A percentile compares a stretch with the other conserved stretches of the same genome.
Evolutionary conservation across 2,797 vertebrate species (phyloP).

Genomic region (Oryzias sinensis): DNA sequence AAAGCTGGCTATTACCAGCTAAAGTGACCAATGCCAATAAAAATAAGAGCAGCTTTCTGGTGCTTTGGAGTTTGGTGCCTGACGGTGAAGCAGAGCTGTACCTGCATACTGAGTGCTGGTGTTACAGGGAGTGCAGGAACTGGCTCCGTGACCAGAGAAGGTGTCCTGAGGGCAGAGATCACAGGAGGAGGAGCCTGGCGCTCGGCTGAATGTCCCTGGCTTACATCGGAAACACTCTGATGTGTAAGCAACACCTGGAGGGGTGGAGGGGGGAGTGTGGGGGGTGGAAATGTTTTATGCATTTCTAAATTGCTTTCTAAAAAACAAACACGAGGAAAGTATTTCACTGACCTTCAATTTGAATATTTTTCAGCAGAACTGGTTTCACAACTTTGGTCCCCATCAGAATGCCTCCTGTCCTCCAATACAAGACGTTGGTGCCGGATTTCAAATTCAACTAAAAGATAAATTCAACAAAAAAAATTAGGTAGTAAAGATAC

Average conservation of each 20-base stretch:
- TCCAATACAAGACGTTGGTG: constrained; percentile 96
- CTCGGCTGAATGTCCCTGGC: constrained; percentile 88
- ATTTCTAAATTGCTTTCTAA: background rate
- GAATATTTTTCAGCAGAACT: constrained; percentile 91
- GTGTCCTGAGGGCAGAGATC: constrained; percentile 87
- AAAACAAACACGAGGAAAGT: background rate
- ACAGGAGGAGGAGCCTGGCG: constrained; percentile 86
- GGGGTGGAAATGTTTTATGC: too few relatives aligned
- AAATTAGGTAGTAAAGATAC: background rate
- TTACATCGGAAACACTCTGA: constrained; percentile 96
- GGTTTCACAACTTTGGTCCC: constrained; percentile 90
- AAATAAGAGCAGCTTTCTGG: constrained; percentile 28
- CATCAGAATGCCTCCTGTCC: constrained; percentile 91
- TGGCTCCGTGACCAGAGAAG: constrained; percentile 89
- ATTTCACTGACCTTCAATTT: constrained; percentile 86
- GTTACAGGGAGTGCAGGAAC: constrained; percentile 86
- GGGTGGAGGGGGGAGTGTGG: too few relatives aligned
- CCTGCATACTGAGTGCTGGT: constrained; percentile 86
- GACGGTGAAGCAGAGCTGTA: constrained; percentile 43
- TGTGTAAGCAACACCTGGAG: constrained; percentile 92
- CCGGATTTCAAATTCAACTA: constrained; percentile 94
- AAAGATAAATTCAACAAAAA: constrained; percentile 19
- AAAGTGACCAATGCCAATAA: constrained; percentile 18
- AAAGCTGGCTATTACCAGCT: too few relatives aligned
- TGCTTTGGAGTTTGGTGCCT: constrained; percentile 7